Conservation (phyloP, 2,797 vertebrate species). For the Tenualosa thibaudeaui region DNA sequence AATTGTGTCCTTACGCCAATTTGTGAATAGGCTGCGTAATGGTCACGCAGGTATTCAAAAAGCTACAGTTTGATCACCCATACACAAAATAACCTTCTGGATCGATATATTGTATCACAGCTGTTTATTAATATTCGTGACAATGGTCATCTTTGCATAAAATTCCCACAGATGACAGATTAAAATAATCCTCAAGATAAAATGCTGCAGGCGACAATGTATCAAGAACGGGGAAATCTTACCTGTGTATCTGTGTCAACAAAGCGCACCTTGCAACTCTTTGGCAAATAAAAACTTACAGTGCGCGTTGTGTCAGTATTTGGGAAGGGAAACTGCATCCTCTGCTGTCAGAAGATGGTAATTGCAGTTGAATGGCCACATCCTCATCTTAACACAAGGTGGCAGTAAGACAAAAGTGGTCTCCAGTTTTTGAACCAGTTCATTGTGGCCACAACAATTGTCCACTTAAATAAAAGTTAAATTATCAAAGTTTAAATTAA, state of each 20-base stretch:
- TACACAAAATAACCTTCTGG: not conserved
- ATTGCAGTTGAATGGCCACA: not conserved
- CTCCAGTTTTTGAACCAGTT: not conserved
- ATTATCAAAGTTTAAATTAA: too few relatives aligned
- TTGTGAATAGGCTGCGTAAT: not conserved
- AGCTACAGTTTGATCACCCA: not conserved
- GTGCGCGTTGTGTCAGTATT: not conserved
- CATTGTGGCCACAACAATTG: too few relatives aligned
- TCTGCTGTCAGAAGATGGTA: not conserved
- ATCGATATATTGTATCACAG: not conserved
- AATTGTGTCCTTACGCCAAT: not conserved
- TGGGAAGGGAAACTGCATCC: not conserved
- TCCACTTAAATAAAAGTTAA: too few relatives aligned
- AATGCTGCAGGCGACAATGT: not conserved
- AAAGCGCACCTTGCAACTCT: not conserved
- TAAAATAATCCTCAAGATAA: not conserved
- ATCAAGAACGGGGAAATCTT: not conserved
- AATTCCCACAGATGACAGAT: not conserved
- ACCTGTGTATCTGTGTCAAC: not conserved
- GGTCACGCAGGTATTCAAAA: not conserved
- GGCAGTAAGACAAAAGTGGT: not conserved
- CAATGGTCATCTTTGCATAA: not conserved
- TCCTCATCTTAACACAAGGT: not conserved
- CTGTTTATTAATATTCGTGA: not conserved
- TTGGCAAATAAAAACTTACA: not conserved